Conservation (phyloP, 2,888 invertebrate genomes). For the Gymnocheta viridis region DNA sequence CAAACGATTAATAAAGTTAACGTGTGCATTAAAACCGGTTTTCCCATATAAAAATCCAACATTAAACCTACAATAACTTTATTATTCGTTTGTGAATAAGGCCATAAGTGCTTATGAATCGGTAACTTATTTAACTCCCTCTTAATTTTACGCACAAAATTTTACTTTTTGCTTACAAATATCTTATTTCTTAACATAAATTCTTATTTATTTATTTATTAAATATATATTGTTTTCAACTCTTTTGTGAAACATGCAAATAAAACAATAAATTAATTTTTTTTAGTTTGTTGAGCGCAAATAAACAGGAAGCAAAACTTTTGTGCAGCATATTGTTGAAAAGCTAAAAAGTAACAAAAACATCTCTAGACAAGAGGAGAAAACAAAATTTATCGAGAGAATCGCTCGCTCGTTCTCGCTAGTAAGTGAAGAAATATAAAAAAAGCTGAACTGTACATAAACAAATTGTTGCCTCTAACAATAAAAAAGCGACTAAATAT, state of each 20-base stretch:
- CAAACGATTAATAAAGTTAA: no score
- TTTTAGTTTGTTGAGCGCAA: slow-evolving; percentile 44
- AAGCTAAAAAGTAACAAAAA: slow-evolving; percentile 34
- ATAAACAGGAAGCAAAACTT: slow-evolving; percentile 64
- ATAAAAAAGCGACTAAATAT: slow-evolving; percentile 50
- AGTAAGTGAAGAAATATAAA: background rate
- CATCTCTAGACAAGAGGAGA: slow-evolving; percentile 13
- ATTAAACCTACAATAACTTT: no score
- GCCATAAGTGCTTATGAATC: no score
- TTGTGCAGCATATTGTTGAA: slow-evolving; percentile 41
- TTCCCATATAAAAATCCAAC: no score
- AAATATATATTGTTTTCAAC: background rate
- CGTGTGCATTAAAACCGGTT: no score
- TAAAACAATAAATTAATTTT: slow-evolving; percentile 46
- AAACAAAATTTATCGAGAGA: slow-evolving; percentile 44
- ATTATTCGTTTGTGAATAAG: no score
- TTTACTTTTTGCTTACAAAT: background rate
- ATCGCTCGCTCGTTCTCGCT: background rate
- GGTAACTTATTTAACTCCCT: no score
- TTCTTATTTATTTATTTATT: slow-evolving; percentile 26
- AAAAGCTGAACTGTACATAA: slow-evolving; percentile 38
- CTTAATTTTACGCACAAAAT: background rate
- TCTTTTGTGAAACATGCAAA: background rate
- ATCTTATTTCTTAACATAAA: background rate
- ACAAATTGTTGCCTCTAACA: slow-evolving; percentile 44